Percentiles rank a stretch among this genome's conserved stretches.
These are phyloP conservation scores for Gadus macrocephalus DNA, from an alignment of 2,113 vertebrate species.

Conservation along the genomic window DNA sequence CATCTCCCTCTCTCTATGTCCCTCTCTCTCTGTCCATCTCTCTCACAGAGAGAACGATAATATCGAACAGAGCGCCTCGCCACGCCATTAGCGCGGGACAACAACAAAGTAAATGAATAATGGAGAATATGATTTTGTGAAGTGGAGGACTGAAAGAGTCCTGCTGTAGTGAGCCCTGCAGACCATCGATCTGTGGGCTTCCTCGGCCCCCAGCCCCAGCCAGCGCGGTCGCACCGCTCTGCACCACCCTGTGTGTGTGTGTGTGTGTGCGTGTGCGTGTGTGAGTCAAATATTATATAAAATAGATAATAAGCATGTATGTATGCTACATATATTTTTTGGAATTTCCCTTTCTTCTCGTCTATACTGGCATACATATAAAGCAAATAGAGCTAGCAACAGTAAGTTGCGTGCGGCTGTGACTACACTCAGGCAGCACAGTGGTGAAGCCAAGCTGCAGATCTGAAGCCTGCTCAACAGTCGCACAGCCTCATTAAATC, in stretches of 20 bases:
- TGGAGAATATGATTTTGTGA: slow-evolving; percentile 70
- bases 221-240: slow-evolving; percentile 33
- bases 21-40: slow-evolving; percentile 25
- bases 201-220: slow-evolving; percentile 33
- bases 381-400: slow-evolving; percentile 42
- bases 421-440: slow-evolving; percentile 92
- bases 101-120: slow-evolving; percentile 76
- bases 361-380: slow-evolving; percentile 9
- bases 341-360: too few relatives aligned
- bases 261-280: too few relatives aligned
- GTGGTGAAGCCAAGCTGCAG: slow-evolving; percentile 87
- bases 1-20: slow-evolving; percentile 12
- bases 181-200: slow-evolving; percentile 64
- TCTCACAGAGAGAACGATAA: slow-evolving; percentile 57
- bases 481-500: slow-evolving; percentile 94
- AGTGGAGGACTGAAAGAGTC: slow-evolving; percentile 64
- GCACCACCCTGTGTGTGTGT: slow-evolving; percentile 16
- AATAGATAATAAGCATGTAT: slow-evolving; percentile 12
- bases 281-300: too few relatives aligned
- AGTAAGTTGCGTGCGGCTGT: slow-evolving; percentile 82
- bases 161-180: slow-evolving; percentile 55
- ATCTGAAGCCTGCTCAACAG: slow-evolving; percentile 84
- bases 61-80: slow-evolving; percentile 68
- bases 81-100: slow-evolving; percentile 67
- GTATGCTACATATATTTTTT: slow-evolving; percentile 10